A percentile compares a stretch with the other conserved stretches of the same genome.
Evolutionary conservation across 1,140 invertebrate species (phyloP).

Genomic region (Papilio xuthus): DNA sequence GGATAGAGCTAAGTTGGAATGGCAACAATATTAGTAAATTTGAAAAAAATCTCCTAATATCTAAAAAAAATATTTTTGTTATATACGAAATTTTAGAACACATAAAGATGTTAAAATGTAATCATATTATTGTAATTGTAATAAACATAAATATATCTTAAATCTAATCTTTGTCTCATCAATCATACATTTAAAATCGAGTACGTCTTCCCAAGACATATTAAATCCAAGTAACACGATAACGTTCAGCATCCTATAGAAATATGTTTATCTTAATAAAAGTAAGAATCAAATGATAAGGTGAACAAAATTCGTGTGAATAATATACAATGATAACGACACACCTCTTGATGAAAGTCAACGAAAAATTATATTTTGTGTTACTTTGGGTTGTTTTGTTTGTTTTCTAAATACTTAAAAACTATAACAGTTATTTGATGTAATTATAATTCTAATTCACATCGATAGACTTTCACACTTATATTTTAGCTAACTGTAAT

Average conservation of each 20-base stretch:
- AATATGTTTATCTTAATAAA: conserved; percentile 34
- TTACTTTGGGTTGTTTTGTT: too few relatives aligned
- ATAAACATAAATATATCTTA: conserved; percentile 16
- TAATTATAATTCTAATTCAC: not conserved
- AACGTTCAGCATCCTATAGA: conserved; percentile 13
- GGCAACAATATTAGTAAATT: too few relatives aligned
- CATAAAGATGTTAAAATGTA: not conserved
- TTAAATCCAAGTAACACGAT: conserved; percentile 34
- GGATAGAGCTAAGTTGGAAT: too few relatives aligned
- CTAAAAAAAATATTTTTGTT: too few relatives aligned
- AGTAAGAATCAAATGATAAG: conserved; percentile 14
- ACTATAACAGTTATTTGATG: too few relatives aligned
- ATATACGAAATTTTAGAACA: too few relatives aligned
- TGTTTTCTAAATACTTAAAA: too few relatives aligned
- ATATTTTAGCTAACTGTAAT: too few relatives aligned
- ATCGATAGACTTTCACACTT: not conserved
- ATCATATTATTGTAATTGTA: not conserved
- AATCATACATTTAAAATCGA: conserved; percentile 39
- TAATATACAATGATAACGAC: not conserved
- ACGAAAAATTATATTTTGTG: not conserved
- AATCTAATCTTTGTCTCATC: conserved; percentile 28
- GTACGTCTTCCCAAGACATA: conserved; percentile 10
- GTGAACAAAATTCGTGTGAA: not conserved
- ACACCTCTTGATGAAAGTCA: not conserved
- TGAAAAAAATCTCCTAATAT: too few relatives aligned